phyloP scores from a whole-genome alignment of 2,888 invertebrate species.

The Synergus itoensis region DNA sequence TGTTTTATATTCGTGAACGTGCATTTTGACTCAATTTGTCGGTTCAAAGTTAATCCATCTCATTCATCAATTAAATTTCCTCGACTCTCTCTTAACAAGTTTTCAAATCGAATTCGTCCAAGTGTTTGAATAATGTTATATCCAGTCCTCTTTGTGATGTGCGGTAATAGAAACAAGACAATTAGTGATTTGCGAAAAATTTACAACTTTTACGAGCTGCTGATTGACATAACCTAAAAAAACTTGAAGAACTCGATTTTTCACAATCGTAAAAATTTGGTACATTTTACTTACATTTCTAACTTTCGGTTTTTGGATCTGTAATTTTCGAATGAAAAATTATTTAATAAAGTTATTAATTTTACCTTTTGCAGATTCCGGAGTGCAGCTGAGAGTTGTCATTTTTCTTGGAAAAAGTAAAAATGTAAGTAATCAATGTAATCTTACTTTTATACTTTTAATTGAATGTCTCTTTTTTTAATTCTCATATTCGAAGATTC shows the following conservation, averaged over 20 bases:
- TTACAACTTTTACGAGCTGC: background rate
- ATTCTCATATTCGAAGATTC: background rate
- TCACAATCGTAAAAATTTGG: background rate
- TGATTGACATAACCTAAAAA: background rate
- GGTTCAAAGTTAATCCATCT: background rate
- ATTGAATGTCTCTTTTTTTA: background rate
- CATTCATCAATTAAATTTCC: background rate
- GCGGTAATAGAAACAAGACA: background rate
- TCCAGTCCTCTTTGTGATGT: background rate
- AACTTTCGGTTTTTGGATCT: background rate
- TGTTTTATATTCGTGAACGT: background rate
- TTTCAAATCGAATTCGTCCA: background rate
- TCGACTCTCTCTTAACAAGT: background rate
- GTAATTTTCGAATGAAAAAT: background rate
- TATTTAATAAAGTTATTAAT: background rate
- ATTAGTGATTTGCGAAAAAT: background rate
- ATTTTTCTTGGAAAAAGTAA: conserved; percentile 44
- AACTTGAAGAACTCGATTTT: background rate
- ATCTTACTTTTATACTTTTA: background rate
- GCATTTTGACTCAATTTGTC: background rate
- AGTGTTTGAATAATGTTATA: background rate
- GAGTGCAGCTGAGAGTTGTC: conserved; percentile 58
- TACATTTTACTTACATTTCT: background rate
- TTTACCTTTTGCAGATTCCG: conserved; percentile 69
- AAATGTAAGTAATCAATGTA: background rate